Evolutionary conservation across 2,113 vertebrate species (phyloP).

Genomic region (Eretmochelys imbricata): DNA sequence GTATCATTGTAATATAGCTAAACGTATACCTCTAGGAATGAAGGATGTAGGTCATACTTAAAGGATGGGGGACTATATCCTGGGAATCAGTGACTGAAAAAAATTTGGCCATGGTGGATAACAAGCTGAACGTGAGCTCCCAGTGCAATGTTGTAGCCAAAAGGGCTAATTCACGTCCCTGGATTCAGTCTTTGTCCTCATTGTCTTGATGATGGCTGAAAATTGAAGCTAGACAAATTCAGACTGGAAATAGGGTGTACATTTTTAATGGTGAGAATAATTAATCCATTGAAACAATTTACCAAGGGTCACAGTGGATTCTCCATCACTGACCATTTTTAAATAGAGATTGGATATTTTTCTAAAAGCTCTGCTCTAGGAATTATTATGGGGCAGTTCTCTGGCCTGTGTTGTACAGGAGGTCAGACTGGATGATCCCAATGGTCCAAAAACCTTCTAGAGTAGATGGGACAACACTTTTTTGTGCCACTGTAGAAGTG

Average conservation of each 20-base stretch:
- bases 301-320: too few relatives aligned
- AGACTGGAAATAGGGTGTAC: not conserved
- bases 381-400: too few relatives aligned
- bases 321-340: too few relatives aligned
- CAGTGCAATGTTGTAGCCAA: not conserved
- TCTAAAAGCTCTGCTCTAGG: too few relatives aligned
- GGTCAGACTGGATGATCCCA: too few relatives aligned
- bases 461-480: fast-evolving
- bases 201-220: not conserved
- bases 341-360: too few relatives aligned
- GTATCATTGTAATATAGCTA: not conserved
- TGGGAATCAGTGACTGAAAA: not conserved
- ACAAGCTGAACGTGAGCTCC: not conserved
- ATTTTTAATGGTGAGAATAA: too few relatives aligned
- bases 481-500: fast-evolving
- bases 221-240: not conserved
- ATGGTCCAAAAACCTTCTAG: not conserved
- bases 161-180: not conserved
- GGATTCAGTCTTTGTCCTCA: not conserved
- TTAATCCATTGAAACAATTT: too few relatives aligned
- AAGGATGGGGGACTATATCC: not conserved
- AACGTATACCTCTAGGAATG: not conserved
- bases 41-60: too few relatives aligned
- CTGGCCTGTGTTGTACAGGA: too few relatives aligned
- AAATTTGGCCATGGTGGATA: not conserved